Base-by-base conservation (phyloP, 2,888 invertebrate genomes). In the Cantharis rustica region DNA sequence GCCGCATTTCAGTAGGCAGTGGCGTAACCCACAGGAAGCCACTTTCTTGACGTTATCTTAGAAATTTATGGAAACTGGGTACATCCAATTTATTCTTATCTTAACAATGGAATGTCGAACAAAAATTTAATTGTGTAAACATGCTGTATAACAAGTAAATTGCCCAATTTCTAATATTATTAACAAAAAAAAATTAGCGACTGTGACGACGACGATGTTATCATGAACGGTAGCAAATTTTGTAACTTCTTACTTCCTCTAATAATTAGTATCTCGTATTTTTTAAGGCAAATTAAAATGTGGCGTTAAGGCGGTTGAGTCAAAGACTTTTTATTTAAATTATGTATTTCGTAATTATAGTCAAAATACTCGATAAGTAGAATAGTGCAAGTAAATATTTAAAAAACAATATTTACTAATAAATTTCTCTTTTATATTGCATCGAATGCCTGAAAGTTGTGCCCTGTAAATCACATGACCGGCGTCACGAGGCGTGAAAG, bases 401-500 rank as follows among this genome's bases (percentile, higher is more conserved):
- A 71, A 62, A 27, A 71, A 71, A 68, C 31, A 68, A 69, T 15
- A 71, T 71, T 71, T 71, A 71, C 71, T 66, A 71, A 72, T 27
- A 66, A 69, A 47, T 68, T 73, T 73, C 68, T 68, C 68, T 61
- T 72, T 17, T 10, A 23, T 62, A 23, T 16, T 20, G 61, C 61
- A 70, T 20, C 61, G 64, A 66, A 20, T n/a, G 64, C 20, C 64
- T 66, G 26, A 27, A 31, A 69, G 69, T 73, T 26, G 62, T 27
- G 26, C 62, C 74, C 74, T 69, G 70, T 20, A 64, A 23, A 66
- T 63, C 75, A 75, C 75, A 71, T 71, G 71, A 75, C 75, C 61
- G 61, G 75, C 71, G 13, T 71, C 75, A 75, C 68, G 68, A 75
- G 72, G 68, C 75, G 75, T 75, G 75, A 75, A 75, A 75, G 75